A percentile compares a stretch with the other conserved stretches of the same genome.
Evolutionary conservation across 2,888 invertebrate genomes (phyloP).

Genomic region (Strigamia crassipes): DNA sequence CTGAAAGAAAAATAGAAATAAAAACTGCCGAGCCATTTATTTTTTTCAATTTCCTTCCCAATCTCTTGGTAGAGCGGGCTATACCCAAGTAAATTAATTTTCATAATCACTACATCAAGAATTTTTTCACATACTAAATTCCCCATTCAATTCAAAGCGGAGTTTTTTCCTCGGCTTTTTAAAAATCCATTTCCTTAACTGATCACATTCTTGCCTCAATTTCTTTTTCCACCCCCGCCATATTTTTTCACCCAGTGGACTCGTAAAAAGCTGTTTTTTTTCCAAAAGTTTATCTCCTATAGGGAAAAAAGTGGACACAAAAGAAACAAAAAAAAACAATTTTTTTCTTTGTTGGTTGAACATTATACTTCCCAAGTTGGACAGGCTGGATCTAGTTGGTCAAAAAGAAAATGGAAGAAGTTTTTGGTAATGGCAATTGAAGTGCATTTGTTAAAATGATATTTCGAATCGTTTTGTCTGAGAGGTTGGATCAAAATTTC

Average conservation of each 20-base stretch:
- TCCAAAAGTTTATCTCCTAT: not conserved
- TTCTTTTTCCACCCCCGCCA: not conserved
- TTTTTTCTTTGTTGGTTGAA: not conserved
- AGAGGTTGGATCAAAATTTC: too few species aligned
- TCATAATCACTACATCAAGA: conserved; percentile 4
- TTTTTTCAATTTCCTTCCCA: not conserved
- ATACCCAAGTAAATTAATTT: not conserved
- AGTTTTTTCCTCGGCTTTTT: not conserved
- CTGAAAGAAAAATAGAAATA: not conserved
- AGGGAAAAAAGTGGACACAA: not conserved
- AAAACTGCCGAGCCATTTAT: not conserved
- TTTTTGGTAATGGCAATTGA: too few species aligned
- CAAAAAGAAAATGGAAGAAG: too few species aligned
- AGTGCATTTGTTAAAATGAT: too few species aligned
- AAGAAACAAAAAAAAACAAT: not conserved
- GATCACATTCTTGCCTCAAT: not conserved
- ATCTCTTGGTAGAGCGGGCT: not conserved
- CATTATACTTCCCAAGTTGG: too few species aligned
- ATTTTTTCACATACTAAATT: not conserved
- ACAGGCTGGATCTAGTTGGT: too few species aligned
- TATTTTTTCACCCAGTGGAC: not conserved
- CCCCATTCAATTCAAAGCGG: not conserved
- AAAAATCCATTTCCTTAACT: conserved; percentile 10
- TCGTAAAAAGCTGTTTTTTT: not conserved
- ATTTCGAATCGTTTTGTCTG: too few species aligned